Evolutionary conservation across 35 echinoderm and acorn worm genomes (phyloP), one percentile per base, ranked within the genome.

Genomic region (Strongylocentrotus purpuratus): DNA sequence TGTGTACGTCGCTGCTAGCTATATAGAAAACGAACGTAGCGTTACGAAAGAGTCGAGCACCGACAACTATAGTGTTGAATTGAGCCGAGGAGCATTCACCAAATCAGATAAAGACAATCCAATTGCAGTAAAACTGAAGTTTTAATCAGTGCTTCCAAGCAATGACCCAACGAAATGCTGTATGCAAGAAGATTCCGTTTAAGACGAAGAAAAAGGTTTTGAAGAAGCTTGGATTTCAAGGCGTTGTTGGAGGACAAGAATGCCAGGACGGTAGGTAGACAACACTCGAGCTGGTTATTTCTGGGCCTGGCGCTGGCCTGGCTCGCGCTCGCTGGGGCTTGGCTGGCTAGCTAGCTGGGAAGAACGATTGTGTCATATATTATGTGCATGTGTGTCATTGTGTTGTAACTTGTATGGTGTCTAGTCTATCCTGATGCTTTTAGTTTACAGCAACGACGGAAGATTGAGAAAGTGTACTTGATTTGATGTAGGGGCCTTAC

Each of bases 201-300:
- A 93, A 46, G 91, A 93, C 91, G 91, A 93, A 93, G 48, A 47
- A 32, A 32, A 58, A 93, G 46, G 91, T 93, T 48, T 58, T 93
- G 33, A 93, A 93, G 91, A 55, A 47, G 48, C 25, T 46, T 89
- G 33, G 33, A 93, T 5, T 50, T 28, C 5, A 58, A 93, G 46
- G 17, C 33, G 46, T 46, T 55, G 91, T 11, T 58, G 31, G 46
- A 31, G 46, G 45, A 55, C 46, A 28, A 89, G 33, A 58, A 93
- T 93, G 91, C 91, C 91, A 58, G 91, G 91, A 93, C 91, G 91
- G 91, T 93, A 58, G 91, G 91, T 93, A 20, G 46, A 78, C 65
- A n/a, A 78, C 17, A 2, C 61, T 11, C 2, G 4, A 0, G 50
- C 50, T 55, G 10, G 50, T 2, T 10, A 41, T 41, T 41, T 41